A percentile compares a stretch with the other conserved stretches of the same genome.
Conservation (phyloP, 2,888 invertebrate genomes). For the Oscheius myriophilus region DNA sequence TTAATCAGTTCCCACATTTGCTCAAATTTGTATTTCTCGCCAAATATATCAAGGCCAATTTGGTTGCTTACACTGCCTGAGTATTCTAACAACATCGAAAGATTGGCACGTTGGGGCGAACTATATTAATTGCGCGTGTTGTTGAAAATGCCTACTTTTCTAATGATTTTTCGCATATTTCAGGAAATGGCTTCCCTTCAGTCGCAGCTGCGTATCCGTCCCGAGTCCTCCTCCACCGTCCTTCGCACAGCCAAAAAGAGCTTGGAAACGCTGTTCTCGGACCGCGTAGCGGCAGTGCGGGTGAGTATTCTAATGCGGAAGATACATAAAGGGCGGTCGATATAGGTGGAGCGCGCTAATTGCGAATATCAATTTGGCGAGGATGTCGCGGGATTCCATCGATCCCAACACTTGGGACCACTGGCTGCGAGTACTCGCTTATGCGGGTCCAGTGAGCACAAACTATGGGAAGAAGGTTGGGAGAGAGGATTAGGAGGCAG, state of each 20-base stretch:
- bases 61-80: no score
- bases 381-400: conserved; percentile 3
- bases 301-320: conserved; percentile 6
- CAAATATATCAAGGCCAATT: no score
- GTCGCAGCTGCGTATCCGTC: conserved; percentile 13
- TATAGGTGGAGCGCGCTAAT: conserved; percentile 28
- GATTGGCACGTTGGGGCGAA: no score
- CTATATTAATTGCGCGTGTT: no score
- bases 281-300: conserved; percentile 17
- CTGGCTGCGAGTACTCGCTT: conserved; percentile 4
- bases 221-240: conserved; percentile 4
- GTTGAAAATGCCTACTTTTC: no score
- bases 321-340: conserved; percentile 25
- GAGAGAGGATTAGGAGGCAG: not conserved
- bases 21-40: no score
- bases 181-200: conserved; percentile 19
- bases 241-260: not conserved
- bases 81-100: no score
- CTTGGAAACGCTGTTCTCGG: conserved; percentile 17
- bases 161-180: not conserved
- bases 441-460: not conserved
- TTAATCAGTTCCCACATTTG: no score
- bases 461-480: not conserved
- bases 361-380: conserved; percentile 26
- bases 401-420: not conserved